These are phyloP conservation scores for Oithona nana DNA, from an alignment of 2,888 invertebrate species.

Conservation along the genomic window DNA sequence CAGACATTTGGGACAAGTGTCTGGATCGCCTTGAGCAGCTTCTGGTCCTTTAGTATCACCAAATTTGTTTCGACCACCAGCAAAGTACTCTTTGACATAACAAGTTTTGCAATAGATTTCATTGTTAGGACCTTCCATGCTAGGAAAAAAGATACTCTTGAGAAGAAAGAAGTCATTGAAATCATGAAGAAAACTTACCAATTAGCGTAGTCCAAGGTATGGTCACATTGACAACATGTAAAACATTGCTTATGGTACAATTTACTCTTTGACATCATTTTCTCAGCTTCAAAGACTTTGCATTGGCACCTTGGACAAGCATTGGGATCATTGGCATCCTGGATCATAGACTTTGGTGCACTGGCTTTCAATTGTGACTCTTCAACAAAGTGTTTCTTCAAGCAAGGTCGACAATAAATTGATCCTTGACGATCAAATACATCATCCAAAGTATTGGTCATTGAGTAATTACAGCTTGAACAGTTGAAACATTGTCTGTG, in stretches of 20 bases:
- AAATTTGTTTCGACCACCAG: constrained; percentile 1
- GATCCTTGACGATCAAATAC: not conserved
- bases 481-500: not conserved
- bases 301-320: constrained; percentile 2
- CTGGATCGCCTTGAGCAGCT: not conserved
- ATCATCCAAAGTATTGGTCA: not conserved
- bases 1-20: constrained; percentile 1
- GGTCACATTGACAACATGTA: not conserved
- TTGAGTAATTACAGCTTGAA: not conserved
- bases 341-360: not conserved
- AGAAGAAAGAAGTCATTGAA: too few relatives aligned
- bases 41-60: not conserved
- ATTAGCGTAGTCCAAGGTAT: not conserved
- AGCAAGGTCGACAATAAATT: constrained; percentile 2
- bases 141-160: too few relatives aligned
- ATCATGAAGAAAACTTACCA: too few relatives aligned
- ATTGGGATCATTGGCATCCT: not conserved
- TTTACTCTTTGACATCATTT: not conserved
- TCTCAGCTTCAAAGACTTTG: constrained; percentile 11
- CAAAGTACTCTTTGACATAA: not conserved
- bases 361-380: not conserved
- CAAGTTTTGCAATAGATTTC: constrained; percentile 8
- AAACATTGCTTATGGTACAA: constrained; percentile 3
- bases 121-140: constrained; percentile 1
- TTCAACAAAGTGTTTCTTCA: not conserved